phyloP scores from a whole-genome alignment of 2,113 vertebrate species.

The Pelecanoides urinatrix region DNA sequence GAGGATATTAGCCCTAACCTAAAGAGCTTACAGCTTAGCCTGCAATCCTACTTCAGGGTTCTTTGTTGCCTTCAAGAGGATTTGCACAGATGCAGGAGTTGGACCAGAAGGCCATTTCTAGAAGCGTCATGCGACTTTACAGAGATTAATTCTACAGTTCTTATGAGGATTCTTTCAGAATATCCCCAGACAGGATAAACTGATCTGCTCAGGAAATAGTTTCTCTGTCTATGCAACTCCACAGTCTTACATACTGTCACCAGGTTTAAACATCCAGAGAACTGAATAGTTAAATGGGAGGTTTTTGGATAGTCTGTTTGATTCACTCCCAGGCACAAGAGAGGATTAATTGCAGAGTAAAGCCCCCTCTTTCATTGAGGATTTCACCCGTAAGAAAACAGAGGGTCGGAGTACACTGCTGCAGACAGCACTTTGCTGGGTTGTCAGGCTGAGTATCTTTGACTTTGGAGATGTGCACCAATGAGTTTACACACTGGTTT shows the following conservation, averaged over 20 bases:
- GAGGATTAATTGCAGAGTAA: neutral
- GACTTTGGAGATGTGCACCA: neutral
- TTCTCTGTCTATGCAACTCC: neutral
- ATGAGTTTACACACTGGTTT: neutral
- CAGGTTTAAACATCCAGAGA: neutral
- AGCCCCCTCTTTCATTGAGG: neutral
- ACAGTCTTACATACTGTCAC: neutral
- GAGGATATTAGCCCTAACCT: neutral
- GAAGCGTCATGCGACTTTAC: neutral
- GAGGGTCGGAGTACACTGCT: neutral
- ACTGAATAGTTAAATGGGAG: neutral
- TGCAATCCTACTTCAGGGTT: slow-evolving; percentile 12
- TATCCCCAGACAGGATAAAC: neutral
- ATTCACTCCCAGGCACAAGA: neutral
- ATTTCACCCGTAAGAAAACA: neutral
- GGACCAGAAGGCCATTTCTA: neutral
- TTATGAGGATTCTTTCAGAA: neutral
- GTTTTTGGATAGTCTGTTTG: neutral
- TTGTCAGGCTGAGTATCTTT: neutral
- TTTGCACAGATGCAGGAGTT: neutral
- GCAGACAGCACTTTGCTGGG: neutral
- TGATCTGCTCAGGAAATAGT: neutral
- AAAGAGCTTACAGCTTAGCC: slow-evolving; percentile 2
- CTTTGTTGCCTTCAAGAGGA: neutral
- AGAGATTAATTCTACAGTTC: neutral